Percentiles rank a stretch among this genome's conserved stretches.
These are phyloP conservation scores for Lepidochitona cinerea DNA, from an alignment of 2,888 invertebrate species.

Conservation along the genomic window DNA sequence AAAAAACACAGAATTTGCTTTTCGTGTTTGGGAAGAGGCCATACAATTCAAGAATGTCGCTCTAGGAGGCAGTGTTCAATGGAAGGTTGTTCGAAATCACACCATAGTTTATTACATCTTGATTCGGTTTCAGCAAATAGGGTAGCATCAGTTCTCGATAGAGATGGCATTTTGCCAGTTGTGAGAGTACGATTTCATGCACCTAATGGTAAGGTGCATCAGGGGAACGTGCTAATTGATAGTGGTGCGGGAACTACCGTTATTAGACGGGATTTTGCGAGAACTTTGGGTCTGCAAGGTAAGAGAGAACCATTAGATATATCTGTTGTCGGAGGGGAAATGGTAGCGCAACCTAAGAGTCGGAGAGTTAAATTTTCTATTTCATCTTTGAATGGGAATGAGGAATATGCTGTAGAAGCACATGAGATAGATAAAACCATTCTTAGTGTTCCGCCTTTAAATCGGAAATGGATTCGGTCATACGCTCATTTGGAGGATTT, in stretches of 20 bases:
- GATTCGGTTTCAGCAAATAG: slow-evolving; percentile 3
- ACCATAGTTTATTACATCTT: slow-evolving; percentile 10
- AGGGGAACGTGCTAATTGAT: neutral
- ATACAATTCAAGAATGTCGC: no score
- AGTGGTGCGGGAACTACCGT: no score
- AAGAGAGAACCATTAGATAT: neutral
- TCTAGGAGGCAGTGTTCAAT: neutral
- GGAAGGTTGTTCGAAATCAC: slow-evolving; percentile 6
- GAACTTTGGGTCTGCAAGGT: neutral
- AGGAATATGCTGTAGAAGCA: slow-evolving; percentile 18
- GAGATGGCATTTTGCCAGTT: slow-evolving; percentile 4
- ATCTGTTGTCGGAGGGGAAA: neutral
- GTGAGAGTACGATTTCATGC: neutral
- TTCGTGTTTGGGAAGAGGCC: no score
- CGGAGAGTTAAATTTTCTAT: slow-evolving; percentile 9
- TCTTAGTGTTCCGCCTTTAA: neutral
- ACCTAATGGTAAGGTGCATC: neutral
- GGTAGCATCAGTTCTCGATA: slow-evolving; percentile 2
- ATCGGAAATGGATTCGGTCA: neutral
- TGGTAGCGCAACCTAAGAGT: neutral
- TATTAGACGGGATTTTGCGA: no score
- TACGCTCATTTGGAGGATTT: neutral
- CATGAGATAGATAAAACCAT: slow-evolving; percentile 21
- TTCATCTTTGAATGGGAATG: neutral
- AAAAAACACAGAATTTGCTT: slow-evolving; percentile 11